A percentile compares a stretch with the other conserved stretches of the same genome.
Evolutionary conservation across 2,113 vertebrate species (phyloP).

Genomic region (Prunella fulvescens): DNA sequence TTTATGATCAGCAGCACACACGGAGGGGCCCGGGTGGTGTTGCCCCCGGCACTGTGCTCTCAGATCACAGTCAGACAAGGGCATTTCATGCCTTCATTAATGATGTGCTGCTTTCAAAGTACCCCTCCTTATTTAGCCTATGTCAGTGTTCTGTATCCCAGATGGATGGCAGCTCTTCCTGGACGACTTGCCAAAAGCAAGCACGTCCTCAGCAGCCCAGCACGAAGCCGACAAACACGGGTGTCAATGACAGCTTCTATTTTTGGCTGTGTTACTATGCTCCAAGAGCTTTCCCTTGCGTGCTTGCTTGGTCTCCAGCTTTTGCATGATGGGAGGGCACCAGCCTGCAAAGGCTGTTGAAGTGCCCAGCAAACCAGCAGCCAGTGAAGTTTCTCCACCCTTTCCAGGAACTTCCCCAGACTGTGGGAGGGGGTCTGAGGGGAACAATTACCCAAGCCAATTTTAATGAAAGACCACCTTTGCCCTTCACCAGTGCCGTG

Average conservation of each 20-base stretch:
- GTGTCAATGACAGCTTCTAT: background rate
- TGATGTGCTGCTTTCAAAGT: background rate
- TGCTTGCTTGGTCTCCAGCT: background rate
- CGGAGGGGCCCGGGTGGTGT: fast-evolving
- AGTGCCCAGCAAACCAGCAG: background rate
- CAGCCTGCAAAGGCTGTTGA: background rate
- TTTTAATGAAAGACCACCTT: background rate
- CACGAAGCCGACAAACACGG: background rate
- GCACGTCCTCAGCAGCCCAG: background rate
- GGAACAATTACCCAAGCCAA: background rate
- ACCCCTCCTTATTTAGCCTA: background rate
- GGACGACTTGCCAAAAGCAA: background rate
- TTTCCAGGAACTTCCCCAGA: background rate
- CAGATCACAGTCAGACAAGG: background rate
- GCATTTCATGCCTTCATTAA: background rate
- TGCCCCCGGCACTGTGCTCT: background rate
- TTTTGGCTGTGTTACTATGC: background rate
- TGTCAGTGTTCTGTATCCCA: background rate
- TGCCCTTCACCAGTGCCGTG: background rate
- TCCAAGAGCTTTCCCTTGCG: background rate
- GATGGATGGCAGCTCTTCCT: background rate
- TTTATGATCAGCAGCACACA: background rate
- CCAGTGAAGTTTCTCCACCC: fast-evolving
- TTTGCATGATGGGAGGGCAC: fast-evolving
- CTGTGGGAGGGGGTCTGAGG: background rate